These are phyloP conservation scores for Pterocles gutturalis DNA, from an alignment of 2,113 vertebrate species.

Conservation along the genomic window DNA sequence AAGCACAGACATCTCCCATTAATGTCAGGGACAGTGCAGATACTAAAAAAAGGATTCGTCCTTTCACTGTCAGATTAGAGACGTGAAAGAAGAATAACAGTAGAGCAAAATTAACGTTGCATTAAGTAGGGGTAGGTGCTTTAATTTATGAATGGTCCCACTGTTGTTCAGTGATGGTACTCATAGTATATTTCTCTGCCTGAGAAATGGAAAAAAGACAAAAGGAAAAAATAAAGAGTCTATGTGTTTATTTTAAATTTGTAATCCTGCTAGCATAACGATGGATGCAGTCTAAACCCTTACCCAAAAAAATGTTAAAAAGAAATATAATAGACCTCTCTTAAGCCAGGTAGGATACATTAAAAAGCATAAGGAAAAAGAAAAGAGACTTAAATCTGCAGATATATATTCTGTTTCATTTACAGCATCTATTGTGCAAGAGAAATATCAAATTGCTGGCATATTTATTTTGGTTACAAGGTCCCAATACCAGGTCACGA, in stretches of 20 bases:
- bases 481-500: neutral
- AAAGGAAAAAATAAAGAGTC: neutral
- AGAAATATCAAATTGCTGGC: neutral
- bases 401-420: neutral
- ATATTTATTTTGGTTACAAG: neutral
- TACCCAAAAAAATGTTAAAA: neutral
- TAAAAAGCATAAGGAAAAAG: neutral
- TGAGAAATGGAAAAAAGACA: neutral
- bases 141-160: neutral
- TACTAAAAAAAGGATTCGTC: neutral
- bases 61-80: conserved; percentile 7
- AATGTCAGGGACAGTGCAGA: neutral
- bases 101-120: neutral
- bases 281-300: neutral
- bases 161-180: neutral
- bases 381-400: neutral
- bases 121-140: neutral
- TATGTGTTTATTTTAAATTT: neutral
- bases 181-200: neutral
- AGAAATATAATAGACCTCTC: neutral
- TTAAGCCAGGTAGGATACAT: neutral
- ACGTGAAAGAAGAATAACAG: neutral
- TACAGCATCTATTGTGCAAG: neutral
- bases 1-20: neutral
- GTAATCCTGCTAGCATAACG: neutral